A percentile compares a stretch with the other conserved stretches of the same genome.
These are phyloP conservation scores for Dendrolimus punctatus DNA, from an alignment of 1,140 invertebrate species.

Conservation along the genomic window DNA sequence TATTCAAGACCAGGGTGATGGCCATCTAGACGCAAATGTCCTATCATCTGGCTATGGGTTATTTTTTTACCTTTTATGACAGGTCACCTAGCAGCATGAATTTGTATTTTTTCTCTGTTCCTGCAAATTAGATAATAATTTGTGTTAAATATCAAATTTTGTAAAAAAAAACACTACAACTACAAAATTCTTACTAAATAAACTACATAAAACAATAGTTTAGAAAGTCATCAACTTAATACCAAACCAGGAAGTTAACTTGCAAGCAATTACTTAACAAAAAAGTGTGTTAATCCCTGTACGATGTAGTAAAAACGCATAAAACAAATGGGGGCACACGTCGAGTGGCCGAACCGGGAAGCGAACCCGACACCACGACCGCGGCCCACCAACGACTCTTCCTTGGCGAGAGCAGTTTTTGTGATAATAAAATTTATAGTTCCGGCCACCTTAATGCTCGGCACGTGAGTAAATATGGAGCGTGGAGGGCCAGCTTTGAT, in stretches of 20 bases:
- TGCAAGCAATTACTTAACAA: slow-evolving; percentile 3
- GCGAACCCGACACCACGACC: slow-evolving; percentile 49
- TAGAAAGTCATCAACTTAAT: neutral
- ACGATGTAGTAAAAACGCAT: slow-evolving; percentile 3
- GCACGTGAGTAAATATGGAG: slow-evolving; percentile 49
- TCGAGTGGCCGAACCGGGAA: slow-evolving; percentile 31
- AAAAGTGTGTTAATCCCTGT: slow-evolving; percentile 7
- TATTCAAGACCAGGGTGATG: too few relatives aligned
- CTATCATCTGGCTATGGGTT: too few relatives aligned
- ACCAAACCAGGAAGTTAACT: slow-evolving; percentile 3
- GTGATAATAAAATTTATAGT: slow-evolving; percentile 45
- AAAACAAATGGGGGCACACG: slow-evolving; percentile 16
- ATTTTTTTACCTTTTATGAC: too few relatives aligned
- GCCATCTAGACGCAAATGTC: too few relatives aligned
- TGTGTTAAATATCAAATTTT: too few relatives aligned
- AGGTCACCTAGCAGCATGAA: too few relatives aligned
- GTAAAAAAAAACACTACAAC: too few relatives aligned
- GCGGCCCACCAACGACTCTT: slow-evolving; percentile 46
- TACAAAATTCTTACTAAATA: too few relatives aligned
- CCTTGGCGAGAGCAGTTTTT: slow-evolving; percentile 32
- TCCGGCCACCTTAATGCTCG: slow-evolving; percentile 37
- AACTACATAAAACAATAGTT: neutral
- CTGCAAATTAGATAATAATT: too few relatives aligned
- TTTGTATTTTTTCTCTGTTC: too few relatives aligned
- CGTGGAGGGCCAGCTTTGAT: neutral